Conservation (phyloP, 1,140 invertebrate species). For the Drosophila subobscura region DNA sequence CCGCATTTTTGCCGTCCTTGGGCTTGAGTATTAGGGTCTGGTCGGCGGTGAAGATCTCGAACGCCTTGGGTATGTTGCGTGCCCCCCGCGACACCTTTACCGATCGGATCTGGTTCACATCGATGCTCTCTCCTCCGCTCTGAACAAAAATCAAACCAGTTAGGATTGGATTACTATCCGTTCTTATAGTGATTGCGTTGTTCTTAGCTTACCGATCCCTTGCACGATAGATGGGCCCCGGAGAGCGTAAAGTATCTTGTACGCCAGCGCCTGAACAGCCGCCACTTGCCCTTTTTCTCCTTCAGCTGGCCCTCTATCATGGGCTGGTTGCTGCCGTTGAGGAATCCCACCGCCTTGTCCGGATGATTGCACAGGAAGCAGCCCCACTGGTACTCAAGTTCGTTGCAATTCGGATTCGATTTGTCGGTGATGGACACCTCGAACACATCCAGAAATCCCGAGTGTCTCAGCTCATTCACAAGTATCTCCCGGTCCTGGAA, state of each 20-base stretch:
- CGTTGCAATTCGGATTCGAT: conserved; percentile 83
- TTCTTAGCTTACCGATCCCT: conserved; percentile 89
- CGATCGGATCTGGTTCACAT: conserved; percentile 95
- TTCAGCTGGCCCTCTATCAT: conserved; percentile 96
- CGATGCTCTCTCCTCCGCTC: conserved; percentile 90
- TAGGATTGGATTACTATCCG: no score
- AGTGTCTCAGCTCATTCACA: conserved; percentile 92
- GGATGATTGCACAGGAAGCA: conserved; percentile 91
- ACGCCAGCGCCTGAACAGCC: conserved; percentile 94
- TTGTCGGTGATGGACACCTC: conserved; percentile 86
- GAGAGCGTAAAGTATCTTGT: conserved; percentile 97
- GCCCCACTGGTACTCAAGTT: conserved; percentile 83
- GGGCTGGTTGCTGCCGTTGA: conserved; percentile 89
- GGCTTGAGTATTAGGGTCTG: conserved; percentile 96
- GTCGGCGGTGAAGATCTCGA: conserved; percentile 97
- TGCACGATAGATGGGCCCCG: conserved; percentile 94
- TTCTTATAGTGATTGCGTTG: no score
- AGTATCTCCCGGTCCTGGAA: conserved; percentile 92
- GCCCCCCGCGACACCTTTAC: conserved; percentile 94
- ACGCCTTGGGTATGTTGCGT: conserved; percentile 95
- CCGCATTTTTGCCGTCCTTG: conserved; percentile 96
- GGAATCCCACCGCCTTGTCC: conserved; percentile 92
- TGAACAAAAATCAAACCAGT: conserved; percentile 69
- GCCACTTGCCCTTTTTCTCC: conserved; percentile 97
- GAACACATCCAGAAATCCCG: conserved; percentile 96